Conservation (phyloP, 1,140 invertebrate genomes). For the Zaprionus inermis region DNA sequence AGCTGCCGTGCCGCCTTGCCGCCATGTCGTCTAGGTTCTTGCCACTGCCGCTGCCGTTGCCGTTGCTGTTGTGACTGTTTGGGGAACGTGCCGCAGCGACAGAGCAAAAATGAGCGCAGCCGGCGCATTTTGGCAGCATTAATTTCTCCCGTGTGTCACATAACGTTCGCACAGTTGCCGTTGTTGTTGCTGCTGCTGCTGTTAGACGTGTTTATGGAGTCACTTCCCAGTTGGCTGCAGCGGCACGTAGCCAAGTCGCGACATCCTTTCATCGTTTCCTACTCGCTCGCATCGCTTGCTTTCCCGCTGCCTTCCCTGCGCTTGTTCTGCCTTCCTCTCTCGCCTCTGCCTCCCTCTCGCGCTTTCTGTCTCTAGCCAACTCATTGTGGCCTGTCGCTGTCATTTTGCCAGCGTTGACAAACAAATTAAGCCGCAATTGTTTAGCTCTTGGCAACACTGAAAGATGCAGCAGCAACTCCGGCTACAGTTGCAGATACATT, state of each 20-base stretch:
- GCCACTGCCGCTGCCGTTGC: neutral
- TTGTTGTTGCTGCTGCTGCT: conserved; percentile 1
- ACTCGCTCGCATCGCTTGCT: neutral
- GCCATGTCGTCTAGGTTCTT: conserved; percentile 1
- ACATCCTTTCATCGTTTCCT: conserved; percentile 21
- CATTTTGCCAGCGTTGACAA: conserved; percentile 55
- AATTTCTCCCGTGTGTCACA: conserved; percentile 77
- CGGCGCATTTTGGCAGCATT: conserved; percentile 72
- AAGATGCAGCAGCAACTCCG: conserved; percentile 13
- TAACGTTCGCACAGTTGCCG: conserved; percentile 46
- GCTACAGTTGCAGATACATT: conserved; percentile 4
- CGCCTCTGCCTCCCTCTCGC: neutral
- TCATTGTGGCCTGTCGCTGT: conserved; percentile 9
- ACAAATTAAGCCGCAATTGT: conserved; percentile 64
- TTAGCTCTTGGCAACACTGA: conserved; percentile 36
- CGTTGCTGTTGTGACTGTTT: conserved; percentile 53
- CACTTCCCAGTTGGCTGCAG: conserved; percentile 59
- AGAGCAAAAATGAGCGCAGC: conserved; percentile 49
- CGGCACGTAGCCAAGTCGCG: conserved; percentile 52
- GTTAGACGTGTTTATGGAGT: conserved; percentile 70
- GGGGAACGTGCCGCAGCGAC: conserved; percentile 60
- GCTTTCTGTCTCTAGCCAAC: neutral
- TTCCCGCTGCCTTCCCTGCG: neutral
- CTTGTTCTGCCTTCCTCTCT: neutral
- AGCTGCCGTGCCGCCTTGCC: neutral